Evolutionary conservation across 2,797 vertebrate species (phyloP).

Genomic region (Ctenosaura bakeri): DNA sequence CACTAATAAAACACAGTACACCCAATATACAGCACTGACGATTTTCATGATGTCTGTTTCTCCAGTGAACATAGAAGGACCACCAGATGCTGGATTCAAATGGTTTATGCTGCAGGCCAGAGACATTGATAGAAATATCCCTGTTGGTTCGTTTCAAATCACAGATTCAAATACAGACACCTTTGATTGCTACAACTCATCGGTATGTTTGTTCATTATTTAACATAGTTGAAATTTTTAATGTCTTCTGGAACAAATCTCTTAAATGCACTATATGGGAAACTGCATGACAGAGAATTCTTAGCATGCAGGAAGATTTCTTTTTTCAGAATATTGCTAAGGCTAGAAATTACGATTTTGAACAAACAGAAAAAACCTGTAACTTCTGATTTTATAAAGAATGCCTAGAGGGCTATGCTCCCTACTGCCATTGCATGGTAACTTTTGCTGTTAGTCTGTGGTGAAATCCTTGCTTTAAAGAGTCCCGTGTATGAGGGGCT

Average conservation of each 20-base stretch:
- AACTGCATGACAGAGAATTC: not conserved
- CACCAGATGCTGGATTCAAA: constrained; percentile 68
- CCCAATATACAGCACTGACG: not conserved
- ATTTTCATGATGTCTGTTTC: constrained; percentile 59
- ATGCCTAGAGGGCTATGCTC: not conserved
- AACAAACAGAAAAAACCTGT: not conserved
- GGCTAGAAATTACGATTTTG: not conserved
- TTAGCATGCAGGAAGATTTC: not conserved
- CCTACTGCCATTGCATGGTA: not conserved
- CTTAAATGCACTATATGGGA: not conserved
- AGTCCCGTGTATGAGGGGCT: not conserved
- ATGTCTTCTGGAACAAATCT: not conserved
- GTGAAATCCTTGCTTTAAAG: not conserved
- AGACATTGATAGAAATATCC: constrained; percentile 71
- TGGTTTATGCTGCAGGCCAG: constrained; percentile 86
- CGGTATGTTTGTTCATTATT: constrained; percentile 74
- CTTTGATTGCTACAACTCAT: constrained; percentile 73
- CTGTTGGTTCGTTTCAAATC: constrained; percentile 82
- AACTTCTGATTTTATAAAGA: not conserved
- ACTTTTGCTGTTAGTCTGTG: not conserved
- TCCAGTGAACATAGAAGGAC: constrained; percentile 79
- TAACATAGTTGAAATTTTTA: not conserved
- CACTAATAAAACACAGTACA: not conserved
- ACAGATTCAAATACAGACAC: constrained; percentile 59
- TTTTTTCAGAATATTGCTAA: not conserved